Percentiles rank a stretch among this genome's conserved stretches.
Conservation (phyloP, 2,113 vertebrate species). For the Xerus inauris region DNA sequence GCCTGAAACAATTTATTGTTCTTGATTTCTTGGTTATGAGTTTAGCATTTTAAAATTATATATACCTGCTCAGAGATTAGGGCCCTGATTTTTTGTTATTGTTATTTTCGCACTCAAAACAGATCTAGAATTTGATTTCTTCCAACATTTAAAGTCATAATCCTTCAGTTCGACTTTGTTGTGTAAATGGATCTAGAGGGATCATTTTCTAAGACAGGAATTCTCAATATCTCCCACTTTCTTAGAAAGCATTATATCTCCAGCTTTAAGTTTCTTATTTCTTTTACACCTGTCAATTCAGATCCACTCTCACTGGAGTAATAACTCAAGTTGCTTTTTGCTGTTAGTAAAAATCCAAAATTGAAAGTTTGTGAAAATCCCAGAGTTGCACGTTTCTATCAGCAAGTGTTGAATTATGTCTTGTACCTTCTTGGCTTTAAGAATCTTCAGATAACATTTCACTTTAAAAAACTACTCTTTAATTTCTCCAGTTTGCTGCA, state of each 20-base stretch:
- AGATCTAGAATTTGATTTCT: background rate
- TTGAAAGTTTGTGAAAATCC: background rate
- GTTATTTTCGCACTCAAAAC: background rate
- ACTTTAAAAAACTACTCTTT: background rate
- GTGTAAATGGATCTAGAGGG: background rate
- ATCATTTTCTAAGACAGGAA: background rate
- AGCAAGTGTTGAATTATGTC: background rate
- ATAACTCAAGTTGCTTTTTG: background rate
- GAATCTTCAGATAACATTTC: background rate
- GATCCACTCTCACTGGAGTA: background rate
- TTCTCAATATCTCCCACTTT: background rate
- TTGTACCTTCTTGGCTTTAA: background rate
- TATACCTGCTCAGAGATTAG: background rate
- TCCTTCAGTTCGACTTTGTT: background rate
- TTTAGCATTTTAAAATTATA: constrained; percentile 37
- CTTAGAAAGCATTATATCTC: background rate
- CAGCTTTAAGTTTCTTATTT: background rate
- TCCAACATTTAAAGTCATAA: background rate
- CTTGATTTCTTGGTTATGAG: background rate
- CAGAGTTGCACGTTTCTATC: background rate
- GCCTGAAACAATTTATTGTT: background rate
- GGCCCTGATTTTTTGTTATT: background rate
- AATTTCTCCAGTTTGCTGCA: background rate
- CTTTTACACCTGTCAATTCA: background rate
- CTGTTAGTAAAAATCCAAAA: background rate